A percentile compares a stretch with the other conserved stretches of the same genome.
Evolutionary conservation across 2,888 invertebrate genomes (phyloP).

Genomic region (Stenodema calcarata): DNA sequence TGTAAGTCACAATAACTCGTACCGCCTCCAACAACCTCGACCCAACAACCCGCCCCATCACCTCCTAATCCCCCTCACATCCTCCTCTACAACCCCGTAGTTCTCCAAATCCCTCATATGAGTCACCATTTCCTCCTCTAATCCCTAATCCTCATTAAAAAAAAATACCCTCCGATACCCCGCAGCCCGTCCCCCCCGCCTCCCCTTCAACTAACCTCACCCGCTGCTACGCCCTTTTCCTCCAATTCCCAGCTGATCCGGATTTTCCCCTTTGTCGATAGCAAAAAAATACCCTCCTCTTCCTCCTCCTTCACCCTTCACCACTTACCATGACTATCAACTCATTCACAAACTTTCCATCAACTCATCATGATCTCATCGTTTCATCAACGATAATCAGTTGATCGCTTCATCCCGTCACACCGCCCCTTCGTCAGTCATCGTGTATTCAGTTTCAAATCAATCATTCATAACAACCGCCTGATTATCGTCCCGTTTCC

Average conservation of each 20-base stretch:
- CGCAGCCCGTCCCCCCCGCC: neutral
- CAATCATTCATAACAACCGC: too few species aligned
- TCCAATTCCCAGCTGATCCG: conserved; percentile 16
- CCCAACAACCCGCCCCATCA: conserved; percentile 8
- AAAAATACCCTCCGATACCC: too few species aligned
- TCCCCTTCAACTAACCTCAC: neutral
- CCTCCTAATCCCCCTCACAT: neutral
- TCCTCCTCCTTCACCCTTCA: neutral
- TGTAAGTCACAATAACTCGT: conserved; percentile 8
- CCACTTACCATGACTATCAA: neutral
- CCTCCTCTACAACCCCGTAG: neutral
- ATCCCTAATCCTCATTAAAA: neutral
- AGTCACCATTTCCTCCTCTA: neutral
- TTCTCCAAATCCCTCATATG: neutral
- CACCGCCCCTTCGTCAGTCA: too few species aligned
- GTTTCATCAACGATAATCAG: too few species aligned
- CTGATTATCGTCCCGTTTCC: too few species aligned
- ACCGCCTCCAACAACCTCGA: neutral
- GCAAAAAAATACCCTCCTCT: neutral
- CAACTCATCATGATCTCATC: too few species aligned
- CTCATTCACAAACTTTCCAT: neutral
- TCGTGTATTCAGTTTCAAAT: too few species aligned
- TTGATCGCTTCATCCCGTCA: too few species aligned
- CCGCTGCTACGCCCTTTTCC: conserved; percentile 21
- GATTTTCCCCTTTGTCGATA: conserved; percentile 31